Base-by-base conservation (phyloP, 2,888 invertebrate species). In the Macrophya annulata region DNA sequence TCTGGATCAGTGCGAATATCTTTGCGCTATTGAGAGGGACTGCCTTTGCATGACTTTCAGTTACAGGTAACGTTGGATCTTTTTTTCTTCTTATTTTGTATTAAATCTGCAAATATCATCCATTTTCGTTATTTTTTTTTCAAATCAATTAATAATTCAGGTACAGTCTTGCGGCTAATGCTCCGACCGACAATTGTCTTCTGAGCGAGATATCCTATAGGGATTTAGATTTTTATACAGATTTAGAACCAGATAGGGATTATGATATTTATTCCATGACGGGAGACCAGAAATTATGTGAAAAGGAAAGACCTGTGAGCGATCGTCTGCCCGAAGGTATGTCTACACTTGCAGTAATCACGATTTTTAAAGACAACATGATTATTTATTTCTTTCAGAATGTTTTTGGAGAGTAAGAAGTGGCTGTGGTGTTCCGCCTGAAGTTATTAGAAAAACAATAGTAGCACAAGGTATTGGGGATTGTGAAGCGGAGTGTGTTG, bases 321-420 rank as follows among this genome's bases (percentile, higher is more conserved):
- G 84, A 85, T 43, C 87, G 88, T 79, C 89, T 90, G 0, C 86
- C 89, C 43, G 92, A 92, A 87, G 90, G 90, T 89, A 88, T 85
- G 86, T 48, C 10, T 8, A n/a, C 3, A 10, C 45, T 12, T 48
- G 31, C 3, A 71, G n/a, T 21, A 87, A 86, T 71, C 88, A 87
- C 88, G 89, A 89, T 85, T 94, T 94, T 86, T 95, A 94, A 90
- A 94, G 93, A 5, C 9, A 84, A 40, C 31, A 82, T 37, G 48
- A 68, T 85, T 59, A 48, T 79, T 48, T 62, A 25, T 74, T 84
- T 76, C 45, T 84, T 81, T 12, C 92, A 97, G 98, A 98, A 93
- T 98, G 98, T 90, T 98, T 98, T 93, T 97, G 97, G 95, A 95
- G 97, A 88, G 96, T 97, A 0, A 95, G 97, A 12, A 97, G 97